Percentiles rank a stretch among this genome's conserved stretches.
Evolutionary conservation across 2,888 invertebrate genomes (phyloP).

Genomic region (Epirrita christyi): DNA sequence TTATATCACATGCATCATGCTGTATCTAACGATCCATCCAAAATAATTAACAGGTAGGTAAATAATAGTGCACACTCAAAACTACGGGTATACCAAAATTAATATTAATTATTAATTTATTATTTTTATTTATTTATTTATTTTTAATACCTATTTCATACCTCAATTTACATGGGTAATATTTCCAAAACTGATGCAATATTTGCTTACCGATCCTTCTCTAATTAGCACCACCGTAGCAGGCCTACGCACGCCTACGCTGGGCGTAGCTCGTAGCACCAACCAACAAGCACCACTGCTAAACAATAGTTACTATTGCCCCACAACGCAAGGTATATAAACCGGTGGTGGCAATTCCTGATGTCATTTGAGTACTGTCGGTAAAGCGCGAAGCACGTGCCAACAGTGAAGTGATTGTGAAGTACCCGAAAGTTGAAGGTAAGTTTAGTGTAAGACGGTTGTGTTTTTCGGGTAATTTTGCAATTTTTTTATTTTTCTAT

Average conservation of each 20-base stretch:
- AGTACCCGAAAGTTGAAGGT: conserved; percentile 60
- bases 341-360: conserved; percentile 44
- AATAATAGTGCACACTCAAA: too few species aligned
- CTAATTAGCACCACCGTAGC: conserved; percentile 7
- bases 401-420: conserved; percentile 51
- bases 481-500: neutral
- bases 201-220: conserved; percentile 2
- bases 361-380: conserved; percentile 66
- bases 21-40: too few species aligned
- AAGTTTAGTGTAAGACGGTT: conserved; percentile 48
- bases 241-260: conserved; percentile 68
- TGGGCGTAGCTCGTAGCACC: conserved; percentile 72
- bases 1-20: too few species aligned
- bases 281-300: conserved; percentile 54
- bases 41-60: too few species aligned
- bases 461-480: neutral
- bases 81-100: too few species aligned
- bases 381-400: conserved; percentile 61
- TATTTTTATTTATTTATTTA: too few species aligned
- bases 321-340: conserved; percentile 60
- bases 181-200: conserved; percentile 8
- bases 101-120: too few species aligned
- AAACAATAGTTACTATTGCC: conserved; percentile 38
- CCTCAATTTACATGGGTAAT: too few species aligned
- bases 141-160: too few species aligned